Evolutionary conservation across 1,140 invertebrate genomes (phyloP), one percentile per base, ranked within the genome.

Genomic region (Caenorhabditis brenneri): DNA sequence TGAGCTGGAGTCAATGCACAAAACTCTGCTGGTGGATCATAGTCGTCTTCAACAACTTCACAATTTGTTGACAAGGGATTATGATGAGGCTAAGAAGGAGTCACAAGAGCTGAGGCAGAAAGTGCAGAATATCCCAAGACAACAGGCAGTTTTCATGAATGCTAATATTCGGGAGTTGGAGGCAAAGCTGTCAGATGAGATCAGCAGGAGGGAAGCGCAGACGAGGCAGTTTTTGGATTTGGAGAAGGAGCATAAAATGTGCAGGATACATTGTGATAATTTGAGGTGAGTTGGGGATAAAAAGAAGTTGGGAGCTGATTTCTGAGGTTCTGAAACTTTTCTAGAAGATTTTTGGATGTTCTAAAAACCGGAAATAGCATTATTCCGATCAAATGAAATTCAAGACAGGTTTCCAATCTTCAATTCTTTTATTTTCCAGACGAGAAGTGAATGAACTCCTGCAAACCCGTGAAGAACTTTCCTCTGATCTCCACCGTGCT

Each of bases 31-130:
- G 27, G 84, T 48, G 6, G 84, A 86, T 27, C 84, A 86, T 39
- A 79, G 82, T 42, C 12, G 85, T 4, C 85, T 86, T n/a, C 83
- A 86, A 33, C 86, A 60, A 6, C 27, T 86, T 4, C 85, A 86
- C 46, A 58, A 86, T 53, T 24, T 51, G 27, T 74, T 86, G 22
- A 80, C 85, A 9, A 46, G 42, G 5, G 85, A 86, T 33, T 86
- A 85, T 83, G 85, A 86, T 51, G 29, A 79, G 16, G 39, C 55
- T 6, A 85, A 85, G 29, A 42, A 79, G 10, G 85, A 86, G 10
- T 31, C 49, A 9, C 22, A 36, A 24, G 79, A 86, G 19, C 46
- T 86, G 51, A 85, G 51, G 84, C 58, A 48, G 19, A 84, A 80
- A 36, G 33, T 86, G n/a, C 33, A 79, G 65, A 74, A 74, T n/a